Base-by-base conservation (phyloP, 37 sponge, comb jelly and placozoan species). In the Halisarca cf. caerulea region DNA sequence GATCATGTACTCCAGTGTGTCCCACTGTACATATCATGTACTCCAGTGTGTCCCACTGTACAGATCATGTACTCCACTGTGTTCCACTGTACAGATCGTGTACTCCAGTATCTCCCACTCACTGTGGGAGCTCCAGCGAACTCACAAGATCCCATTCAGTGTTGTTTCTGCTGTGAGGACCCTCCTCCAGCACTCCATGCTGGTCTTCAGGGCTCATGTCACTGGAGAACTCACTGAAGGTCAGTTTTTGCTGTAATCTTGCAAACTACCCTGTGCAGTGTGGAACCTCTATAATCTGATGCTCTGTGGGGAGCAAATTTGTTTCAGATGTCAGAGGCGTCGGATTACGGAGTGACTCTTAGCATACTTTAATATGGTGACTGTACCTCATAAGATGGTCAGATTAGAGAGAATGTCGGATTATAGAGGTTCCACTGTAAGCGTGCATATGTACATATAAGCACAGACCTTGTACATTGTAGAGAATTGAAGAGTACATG, bases 71-170 rank as follows among this genome's bases (percentile, higher is more conserved):
- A n/a, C n/a, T n/a, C n/a, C n/a, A n/a, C n/a, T n/a, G n/a, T n/a
- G n/a, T n/a, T 11, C 51, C 51, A 14, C 51, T 47, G 51, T 28
- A 30, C 64, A 62, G 64, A 28, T 62, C 6, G 6, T 62, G 64
- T 62, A 62, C 15, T 8, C 30, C 25, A 62, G 64, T 23, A 62
- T 62, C 6, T 62, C 64, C 9, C 64, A 62, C 30, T 62, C 64
- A 62, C n/a, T 62, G 64, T 62, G 64, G 64, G n/a, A 5, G n/a
- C 64, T 62, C 15, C 64, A 62, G 64, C 6, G 30, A 30, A 62
- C 25, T n/a, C 30, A 62, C 9, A 62, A 62, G 64, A 15, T 62
- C 6, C 30, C 64, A 7, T 62, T 20, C n/a, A 62, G 30, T 30
- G 64, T 15, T 62, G 64, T 62, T 4, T 62, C 64, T 30, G 64